These are phyloP conservation scores for Sphinx pinastri DNA, from an alignment of 2,888 invertebrate genomes.

Conservation along the genomic window DNA sequence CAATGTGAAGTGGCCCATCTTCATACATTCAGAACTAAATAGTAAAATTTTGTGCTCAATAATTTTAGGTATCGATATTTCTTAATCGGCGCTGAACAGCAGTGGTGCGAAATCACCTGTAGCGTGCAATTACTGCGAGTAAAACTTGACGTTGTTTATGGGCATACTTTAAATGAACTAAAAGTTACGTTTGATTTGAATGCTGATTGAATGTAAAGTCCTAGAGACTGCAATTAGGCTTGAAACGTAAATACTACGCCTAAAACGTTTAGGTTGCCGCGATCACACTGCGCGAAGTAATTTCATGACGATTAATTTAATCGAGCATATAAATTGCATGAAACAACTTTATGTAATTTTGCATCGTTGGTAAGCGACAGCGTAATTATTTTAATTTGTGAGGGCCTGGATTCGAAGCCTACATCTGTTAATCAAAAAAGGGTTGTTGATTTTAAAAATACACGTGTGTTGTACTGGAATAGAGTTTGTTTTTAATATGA, in stretches of 20 bases:
- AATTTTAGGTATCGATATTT: not conserved
- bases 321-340: not conserved
- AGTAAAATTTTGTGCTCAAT: not conserved
- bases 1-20: too few relatives aligned
- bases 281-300: not conserved
- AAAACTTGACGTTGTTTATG: constrained; percentile 14
- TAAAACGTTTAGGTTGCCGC: not conserved
- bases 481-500: too few relatives aligned
- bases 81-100: not conserved
- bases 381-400: too few relatives aligned
- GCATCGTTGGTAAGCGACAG: too few relatives aligned
- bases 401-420: too few relatives aligned
- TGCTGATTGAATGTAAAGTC: constrained; percentile 5
- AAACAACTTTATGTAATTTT: not conserved
- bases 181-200: constrained; percentile 13
- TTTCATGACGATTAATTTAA: not conserved
- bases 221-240: not conserved
- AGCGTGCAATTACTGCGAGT: constrained; percentile 5
- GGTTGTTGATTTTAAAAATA: too few relatives aligned
- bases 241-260: not conserved
- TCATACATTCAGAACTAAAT: too few relatives aligned
- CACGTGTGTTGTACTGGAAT: too few relatives aligned
- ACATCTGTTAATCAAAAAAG: too few relatives aligned
- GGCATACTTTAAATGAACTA: not conserved
- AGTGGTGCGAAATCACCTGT: not conserved